phyloP scores from a whole-genome alignment of 2,113 vertebrate species.

The Melanostigma gelatinosum region DNA sequence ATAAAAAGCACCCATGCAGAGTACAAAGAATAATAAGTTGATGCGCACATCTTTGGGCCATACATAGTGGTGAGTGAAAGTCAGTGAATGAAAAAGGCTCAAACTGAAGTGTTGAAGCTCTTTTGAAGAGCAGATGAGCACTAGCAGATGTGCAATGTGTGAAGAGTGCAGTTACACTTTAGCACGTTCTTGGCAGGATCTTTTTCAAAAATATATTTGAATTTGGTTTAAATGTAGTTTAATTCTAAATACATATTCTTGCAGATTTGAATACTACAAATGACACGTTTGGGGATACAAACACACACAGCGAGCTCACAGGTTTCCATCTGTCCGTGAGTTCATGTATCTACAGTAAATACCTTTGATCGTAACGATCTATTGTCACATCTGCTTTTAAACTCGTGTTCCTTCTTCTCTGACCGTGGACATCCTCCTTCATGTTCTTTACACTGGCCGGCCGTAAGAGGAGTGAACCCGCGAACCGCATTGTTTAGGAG shows the following conservation, averaged over 20 bases:
- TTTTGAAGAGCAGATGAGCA: slow-evolving; percentile 75
- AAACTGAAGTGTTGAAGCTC: slow-evolving; percentile 61
- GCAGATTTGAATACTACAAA: not conserved
- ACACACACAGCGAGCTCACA: not conserved
- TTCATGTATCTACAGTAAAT: slow-evolving; percentile 38
- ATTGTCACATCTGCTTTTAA: slow-evolving; percentile 73
- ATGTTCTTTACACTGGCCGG: slow-evolving; percentile 56
- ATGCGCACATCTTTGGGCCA: slow-evolving; percentile 57
- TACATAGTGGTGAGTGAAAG: slow-evolving; percentile 53
- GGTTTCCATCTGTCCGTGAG: slow-evolving; percentile 14
- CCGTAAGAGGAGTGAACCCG: slow-evolving; percentile 70
- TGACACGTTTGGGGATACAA: not conserved
- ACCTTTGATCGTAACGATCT: slow-evolving; percentile 50
- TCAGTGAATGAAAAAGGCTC: slow-evolving; percentile 60
- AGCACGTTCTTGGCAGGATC: slow-evolving; percentile 39
- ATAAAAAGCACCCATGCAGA: slow-evolving; percentile 50
- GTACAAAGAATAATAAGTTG: slow-evolving; percentile 46
- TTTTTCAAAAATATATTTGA: slow-evolving; percentile 13
- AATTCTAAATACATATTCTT: slow-evolving; percentile 25
- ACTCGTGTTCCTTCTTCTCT: slow-evolving; percentile 56
- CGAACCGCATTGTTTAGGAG: slow-evolving; percentile 72
- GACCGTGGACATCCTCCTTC: slow-evolving; percentile 64
- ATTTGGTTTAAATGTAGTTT: slow-evolving; percentile 29
- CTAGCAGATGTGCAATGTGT: slow-evolving; percentile 76
- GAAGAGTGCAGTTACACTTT: slow-evolving; percentile 39